Percentiles rank a stretch among this genome's conserved stretches.
phyloP scores from a whole-genome alignment of 2,797 vertebrate genomes.

The Cyprinodon diabolis region DNA sequence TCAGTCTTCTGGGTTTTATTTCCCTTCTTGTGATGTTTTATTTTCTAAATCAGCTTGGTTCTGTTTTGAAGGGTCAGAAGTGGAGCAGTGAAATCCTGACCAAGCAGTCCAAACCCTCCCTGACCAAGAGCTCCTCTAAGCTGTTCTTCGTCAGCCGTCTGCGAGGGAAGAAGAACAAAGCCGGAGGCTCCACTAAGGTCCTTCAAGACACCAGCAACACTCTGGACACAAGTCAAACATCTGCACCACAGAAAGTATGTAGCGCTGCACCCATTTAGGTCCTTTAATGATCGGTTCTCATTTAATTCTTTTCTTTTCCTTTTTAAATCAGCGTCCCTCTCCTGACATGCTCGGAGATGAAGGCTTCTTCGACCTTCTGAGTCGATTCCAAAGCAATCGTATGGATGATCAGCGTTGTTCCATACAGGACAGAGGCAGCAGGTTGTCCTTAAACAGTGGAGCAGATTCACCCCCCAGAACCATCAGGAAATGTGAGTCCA shows the following conservation, averaged over 20 bases:
- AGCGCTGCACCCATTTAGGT: background rate
- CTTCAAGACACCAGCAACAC: constrained; percentile 95
- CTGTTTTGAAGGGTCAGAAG: constrained; percentile 86
- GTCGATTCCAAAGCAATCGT: constrained; percentile 96
- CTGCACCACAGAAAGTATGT: constrained; percentile 84
- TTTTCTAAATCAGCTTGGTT: constrained; percentile 2
- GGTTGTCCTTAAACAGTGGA: constrained; percentile 56
- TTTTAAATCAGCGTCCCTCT: constrained; percentile 79
- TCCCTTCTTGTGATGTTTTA: background rate
- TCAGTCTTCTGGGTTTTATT: background rate
- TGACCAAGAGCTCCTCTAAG: constrained; percentile 90
- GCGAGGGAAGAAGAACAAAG: constrained; percentile 92
- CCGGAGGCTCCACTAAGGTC: constrained; percentile 84
- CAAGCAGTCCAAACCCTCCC: constrained; percentile 89
- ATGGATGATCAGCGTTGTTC: constrained; percentile 97
- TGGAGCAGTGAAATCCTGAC: constrained; percentile 92
- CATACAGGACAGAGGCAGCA: constrained; percentile 82
- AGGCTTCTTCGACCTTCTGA: constrained; percentile 95
- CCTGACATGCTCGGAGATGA: constrained; percentile 88
- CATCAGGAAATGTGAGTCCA: constrained; percentile 85
- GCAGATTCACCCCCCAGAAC: constrained; percentile 76
- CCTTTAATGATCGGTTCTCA: background rate
- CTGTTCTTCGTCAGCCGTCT: constrained; percentile 94
- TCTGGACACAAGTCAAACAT: constrained; percentile 76
- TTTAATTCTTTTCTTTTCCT: background rate